A percentile compares a stretch with the other conserved stretches of the same genome.
Evolutionary conservation across 2,113 vertebrate genomes (phyloP).

Genomic region (Daphoenositta chrysoptera): DNA sequence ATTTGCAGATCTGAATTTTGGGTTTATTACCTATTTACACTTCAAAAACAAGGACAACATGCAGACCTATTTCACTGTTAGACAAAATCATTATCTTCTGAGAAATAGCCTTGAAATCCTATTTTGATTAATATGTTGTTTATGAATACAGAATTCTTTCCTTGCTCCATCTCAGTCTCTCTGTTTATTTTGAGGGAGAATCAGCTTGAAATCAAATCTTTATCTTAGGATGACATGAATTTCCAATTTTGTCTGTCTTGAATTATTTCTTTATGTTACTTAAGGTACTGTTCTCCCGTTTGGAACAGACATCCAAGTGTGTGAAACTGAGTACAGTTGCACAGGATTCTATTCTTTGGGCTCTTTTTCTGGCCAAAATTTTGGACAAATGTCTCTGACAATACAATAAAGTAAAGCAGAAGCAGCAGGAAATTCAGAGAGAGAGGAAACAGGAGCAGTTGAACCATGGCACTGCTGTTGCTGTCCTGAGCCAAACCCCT

Average conservation of each 20-base stretch:
- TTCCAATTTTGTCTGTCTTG: not conserved
- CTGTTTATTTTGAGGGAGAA: not conserved
- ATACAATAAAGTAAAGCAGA: not conserved
- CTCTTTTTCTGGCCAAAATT: not conserved
- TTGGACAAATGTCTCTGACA: not conserved
- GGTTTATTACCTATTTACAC: slow-evolving; percentile 36
- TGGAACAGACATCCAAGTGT: not conserved
- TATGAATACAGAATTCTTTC: not conserved
- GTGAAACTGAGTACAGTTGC: not conserved
- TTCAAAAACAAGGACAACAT: slow-evolving; percentile 38
- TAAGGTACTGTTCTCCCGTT: not conserved
- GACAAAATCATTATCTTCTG: not conserved
- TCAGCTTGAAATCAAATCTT: not conserved
- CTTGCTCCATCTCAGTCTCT: not conserved
- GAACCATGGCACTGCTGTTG: not conserved
- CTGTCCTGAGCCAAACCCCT: not conserved
- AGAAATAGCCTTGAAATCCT: not conserved
- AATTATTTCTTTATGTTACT: not conserved
- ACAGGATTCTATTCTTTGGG: not conserved
- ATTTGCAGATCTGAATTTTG: not conserved
- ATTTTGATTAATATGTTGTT: not conserved
- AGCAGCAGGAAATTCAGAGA: not conserved
- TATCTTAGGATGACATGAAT: not conserved
- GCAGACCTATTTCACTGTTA: slow-evolving; percentile 1
- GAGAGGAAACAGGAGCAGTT: not conserved